Conservation (phyloP, 1,140 invertebrate genomes). For the Trialeurodes vaporariorum region DNA sequence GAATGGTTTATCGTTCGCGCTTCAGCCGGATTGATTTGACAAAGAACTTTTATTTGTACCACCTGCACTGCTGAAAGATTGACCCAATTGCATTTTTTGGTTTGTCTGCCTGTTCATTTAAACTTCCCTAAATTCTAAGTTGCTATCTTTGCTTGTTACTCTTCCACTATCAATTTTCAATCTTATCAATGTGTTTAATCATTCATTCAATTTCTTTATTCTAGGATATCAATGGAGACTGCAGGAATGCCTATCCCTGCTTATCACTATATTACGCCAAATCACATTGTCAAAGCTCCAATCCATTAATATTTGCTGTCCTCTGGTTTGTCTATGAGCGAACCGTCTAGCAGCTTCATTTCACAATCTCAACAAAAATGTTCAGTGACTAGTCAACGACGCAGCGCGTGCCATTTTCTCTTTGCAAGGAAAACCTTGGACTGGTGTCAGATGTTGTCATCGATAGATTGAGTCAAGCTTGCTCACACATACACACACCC, state of each 20-base stretch:
- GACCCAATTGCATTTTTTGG: too few species aligned
- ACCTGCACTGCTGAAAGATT: too few species aligned
- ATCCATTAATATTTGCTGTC: slow-evolving; percentile 53
- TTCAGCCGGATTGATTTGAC: too few species aligned
- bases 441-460: not conserved
- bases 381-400: not conserved
- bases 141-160: too few species aligned
- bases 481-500: too few species aligned
- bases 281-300: slow-evolving; percentile 81
- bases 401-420: not conserved
- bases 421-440: not conserved
- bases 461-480: too few species aligned
- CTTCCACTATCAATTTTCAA: not conserved
- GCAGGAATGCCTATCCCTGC: slow-evolving; percentile 75
- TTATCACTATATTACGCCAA: slow-evolving; percentile 81
- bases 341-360: not conserved
- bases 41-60: too few species aligned
- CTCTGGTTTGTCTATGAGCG: not conserved
- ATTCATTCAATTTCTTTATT: not conserved
- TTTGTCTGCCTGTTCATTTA: too few species aligned
- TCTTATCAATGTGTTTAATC: not conserved
- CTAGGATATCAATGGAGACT: slow-evolving; percentile 86
- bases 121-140: too few species aligned
- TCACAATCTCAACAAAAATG: not conserved
- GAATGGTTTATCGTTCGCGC: too few species aligned